Evolutionary conservation across 2,888 invertebrate species (phyloP).

Genomic region (Hemithea aestivaria): DNA sequence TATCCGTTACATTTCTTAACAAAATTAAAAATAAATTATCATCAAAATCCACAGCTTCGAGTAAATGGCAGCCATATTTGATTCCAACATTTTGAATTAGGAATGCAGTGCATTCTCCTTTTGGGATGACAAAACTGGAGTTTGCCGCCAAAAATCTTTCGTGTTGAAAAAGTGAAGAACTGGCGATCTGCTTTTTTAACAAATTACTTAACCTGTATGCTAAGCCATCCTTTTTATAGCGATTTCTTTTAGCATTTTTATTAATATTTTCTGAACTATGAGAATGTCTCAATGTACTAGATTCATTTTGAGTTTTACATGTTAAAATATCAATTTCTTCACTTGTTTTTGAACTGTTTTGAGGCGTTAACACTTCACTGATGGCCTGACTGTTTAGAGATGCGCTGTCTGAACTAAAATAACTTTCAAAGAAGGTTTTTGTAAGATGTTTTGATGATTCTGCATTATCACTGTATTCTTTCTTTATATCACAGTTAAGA

Average conservation of each 20-base stretch:
- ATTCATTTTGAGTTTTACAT: constrained; percentile 34
- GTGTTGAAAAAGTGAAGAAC: constrained; percentile 74
- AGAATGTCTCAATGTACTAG: constrained; percentile 18
- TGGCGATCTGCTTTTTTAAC: constrained; percentile 66
- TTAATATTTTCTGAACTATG: constrained; percentile 20
- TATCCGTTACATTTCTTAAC: constrained; percentile 51
- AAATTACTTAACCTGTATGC: constrained; percentile 60
- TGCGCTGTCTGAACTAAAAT: constrained; percentile 52
- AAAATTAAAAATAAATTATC: constrained; percentile 44
- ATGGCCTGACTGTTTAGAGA: constrained; percentile 58
- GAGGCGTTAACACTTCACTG: constrained; percentile 50
- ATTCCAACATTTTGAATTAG: constrained; percentile 45
- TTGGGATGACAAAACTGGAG: constrained; percentile 62
- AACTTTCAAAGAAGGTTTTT: constrained; percentile 47
- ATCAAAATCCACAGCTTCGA: constrained; percentile 43
- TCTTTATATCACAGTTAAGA: constrained; percentile 5
- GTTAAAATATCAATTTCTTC: constrained; percentile 53
- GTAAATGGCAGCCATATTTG: constrained; percentile 54
- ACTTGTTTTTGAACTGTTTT: constrained; percentile 38
- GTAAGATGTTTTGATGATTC: constrained; percentile 5
- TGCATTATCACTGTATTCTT: not conserved
- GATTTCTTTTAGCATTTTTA: constrained; percentile 46
- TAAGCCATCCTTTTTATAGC: constrained; percentile 69
- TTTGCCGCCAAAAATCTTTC: constrained; percentile 69
- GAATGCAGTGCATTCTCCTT: constrained; percentile 45